Evolutionary conservation across 1,140 invertebrate genomes (phyloP), one percentile per base, ranked within the genome.

Genomic region (Dendroctonus valens): DNA sequence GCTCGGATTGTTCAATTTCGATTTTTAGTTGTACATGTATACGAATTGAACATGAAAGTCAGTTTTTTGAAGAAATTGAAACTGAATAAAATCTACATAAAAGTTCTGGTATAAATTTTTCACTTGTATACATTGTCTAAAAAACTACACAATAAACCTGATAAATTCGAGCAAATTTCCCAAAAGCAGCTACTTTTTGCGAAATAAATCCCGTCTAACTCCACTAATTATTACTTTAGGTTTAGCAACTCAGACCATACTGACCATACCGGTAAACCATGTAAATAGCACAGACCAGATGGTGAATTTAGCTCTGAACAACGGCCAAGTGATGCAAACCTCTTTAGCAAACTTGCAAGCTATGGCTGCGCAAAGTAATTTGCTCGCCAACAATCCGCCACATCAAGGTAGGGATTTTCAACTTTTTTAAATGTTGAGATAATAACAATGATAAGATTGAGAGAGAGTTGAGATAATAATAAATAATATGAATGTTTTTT

Each of bases 211-310:
- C 26, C 26, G 26, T 26, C 26, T 26, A 26, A 26, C 26, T 26
- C 26, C 1, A 26, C 26, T 26, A 26, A 26, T 26, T 26, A 1
- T 3, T 26, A 3, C 26, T 26, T 2, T 79, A 94, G 93, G 93
- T 67, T 91, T 96, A 74, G 92, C 93, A 14, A 91, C 93, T 11
- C 94, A 96, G 79, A 96, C 93, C 70, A 94, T 97, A 60, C 83
- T 97, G 55, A 96, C 93, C 49, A 96, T 96, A 76, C 94, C 94
- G 11, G 89, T 94, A 14, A 91, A 89, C 76, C 89, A 90, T 78
- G 87, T 90, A 58, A 90, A 88, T 77, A 85, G 85, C 55, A 89
- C 87, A 75, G 89, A 90, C 74, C 90, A 92, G 79, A 90, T 92
- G 83, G 89, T 91, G 44, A 93, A 89, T 77, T 80, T 88, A 76